Base-by-base conservation (phyloP, 2,888 invertebrate species). In the Serripes groenlandicus region DNA sequence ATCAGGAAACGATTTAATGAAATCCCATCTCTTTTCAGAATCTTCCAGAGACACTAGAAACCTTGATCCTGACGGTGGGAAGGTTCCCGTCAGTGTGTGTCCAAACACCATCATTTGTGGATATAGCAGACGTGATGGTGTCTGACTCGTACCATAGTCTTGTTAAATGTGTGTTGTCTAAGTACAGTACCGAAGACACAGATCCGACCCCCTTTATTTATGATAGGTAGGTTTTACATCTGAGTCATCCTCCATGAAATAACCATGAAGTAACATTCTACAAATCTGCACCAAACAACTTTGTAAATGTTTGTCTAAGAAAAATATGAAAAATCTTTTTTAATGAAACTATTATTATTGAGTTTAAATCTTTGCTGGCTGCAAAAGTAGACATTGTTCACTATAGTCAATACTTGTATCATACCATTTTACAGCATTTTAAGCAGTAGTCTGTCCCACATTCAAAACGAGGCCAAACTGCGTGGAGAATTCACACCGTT, bases 391-490 rank as follows among this genome's bases (percentile, higher is more conserved):
- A n/a, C n/a, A n/a, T n/a, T n/a, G n/a, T n/a, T n/a, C n/a, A n/a
- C n/a, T n/a, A n/a, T n/a, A n/a, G n/a, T n/a, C n/a, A n/a, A n/a
- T n/a, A n/a, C n/a, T n/a, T n/a, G n/a, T n/a, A n/a, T n/a, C n/a
- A n/a, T n/a, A n/a, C n/a, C n/a, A 3, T 3, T 28, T 28, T 28
- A 62, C 83, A 93, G 93, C 75, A 54, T 93, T 23, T 75, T 92
- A 42, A 78, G 85, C 93, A 96, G 96, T 91, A 96, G 96, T 76
- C 95, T 98, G 9, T 94, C 96, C 30, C 97, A 97, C 90, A 93
- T 97, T 4, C 96, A 96, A 78, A 97, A 97, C 95, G 95, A 96
- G 42, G 96, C 96, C 0, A 95, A 96, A 0, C 93, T 97, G 0
- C 95, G 85, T 21, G 85, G 77, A n/a, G 78, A 84, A 34, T 72